These are phyloP conservation scores for Numenius phaeopus DNA, from an alignment of 2,797 vertebrate genomes.

Conservation along the genomic window DNA sequence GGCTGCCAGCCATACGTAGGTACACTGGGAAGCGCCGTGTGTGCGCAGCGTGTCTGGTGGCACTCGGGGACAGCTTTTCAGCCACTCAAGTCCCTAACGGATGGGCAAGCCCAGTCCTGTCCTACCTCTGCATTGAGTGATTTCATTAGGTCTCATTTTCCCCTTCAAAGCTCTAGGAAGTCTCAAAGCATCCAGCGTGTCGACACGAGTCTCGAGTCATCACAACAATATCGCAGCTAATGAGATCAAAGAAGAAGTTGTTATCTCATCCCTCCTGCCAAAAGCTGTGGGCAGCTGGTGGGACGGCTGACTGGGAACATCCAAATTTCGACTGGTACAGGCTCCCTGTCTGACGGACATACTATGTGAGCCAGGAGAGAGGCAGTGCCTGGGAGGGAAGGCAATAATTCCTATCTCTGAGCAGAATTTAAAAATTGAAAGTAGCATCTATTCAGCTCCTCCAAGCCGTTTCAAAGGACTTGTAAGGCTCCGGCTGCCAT, in stretches of 20 bases:
- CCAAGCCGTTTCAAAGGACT: conserved; percentile 90
- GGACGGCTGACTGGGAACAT: not conserved
- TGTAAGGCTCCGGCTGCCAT: conserved; percentile 86
- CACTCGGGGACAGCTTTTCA: not conserved
- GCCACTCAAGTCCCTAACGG: not conserved
- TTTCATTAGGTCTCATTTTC: conserved; percentile 5
- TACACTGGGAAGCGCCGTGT: rapidly evolving
- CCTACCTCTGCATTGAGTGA: not conserved
- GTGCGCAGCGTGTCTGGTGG: not conserved
- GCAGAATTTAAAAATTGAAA: conserved; percentile 39
- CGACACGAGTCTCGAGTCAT: not conserved
- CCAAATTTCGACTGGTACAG: rapidly evolving
- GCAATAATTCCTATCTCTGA: not conserved
- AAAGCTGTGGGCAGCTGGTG: not conserved
- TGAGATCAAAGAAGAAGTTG: conserved; percentile 9
- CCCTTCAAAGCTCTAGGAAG: not conserved
- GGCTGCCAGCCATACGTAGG: not conserved
- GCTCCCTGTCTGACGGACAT: not conserved
- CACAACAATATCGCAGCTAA: not conserved
- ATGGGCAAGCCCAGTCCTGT: not conserved
- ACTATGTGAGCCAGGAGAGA: not conserved
- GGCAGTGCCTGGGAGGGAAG: not conserved
- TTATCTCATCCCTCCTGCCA: not conserved
- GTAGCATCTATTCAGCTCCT: conserved; percentile 88
- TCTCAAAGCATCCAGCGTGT: not conserved